A percentile compares a stretch with the other conserved stretches of the same genome.
Conservation (phyloP, 2,797 vertebrate genomes). For the Apogon talboti region DNA sequence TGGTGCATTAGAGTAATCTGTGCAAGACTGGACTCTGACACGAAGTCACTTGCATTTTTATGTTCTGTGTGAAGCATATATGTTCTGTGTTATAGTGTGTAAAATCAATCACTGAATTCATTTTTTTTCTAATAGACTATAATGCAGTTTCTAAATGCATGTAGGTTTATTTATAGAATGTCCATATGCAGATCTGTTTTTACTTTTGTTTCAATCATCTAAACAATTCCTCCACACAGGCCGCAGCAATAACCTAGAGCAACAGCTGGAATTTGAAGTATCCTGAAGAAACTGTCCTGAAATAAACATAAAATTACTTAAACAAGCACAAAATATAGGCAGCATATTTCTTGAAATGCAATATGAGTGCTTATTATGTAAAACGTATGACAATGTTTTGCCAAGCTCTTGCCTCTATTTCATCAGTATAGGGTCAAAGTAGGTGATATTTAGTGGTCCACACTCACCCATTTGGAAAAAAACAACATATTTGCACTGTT, state of each 20-base stretch:
- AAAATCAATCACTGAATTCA: slow-evolving; percentile 6
- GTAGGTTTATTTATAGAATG: background rate
- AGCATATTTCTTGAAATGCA: slow-evolving; percentile 25
- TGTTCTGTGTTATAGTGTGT: background rate
- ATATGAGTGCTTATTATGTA: slow-evolving; percentile 38
- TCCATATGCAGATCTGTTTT: background rate
- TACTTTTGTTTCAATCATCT: background rate
- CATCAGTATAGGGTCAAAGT: slow-evolving; percentile 28
- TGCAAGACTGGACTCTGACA: slow-evolving; percentile 18
- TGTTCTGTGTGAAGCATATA: background rate
- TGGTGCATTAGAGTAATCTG: slow-evolving; percentile 10
- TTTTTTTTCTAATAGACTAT: slow-evolving; percentile 1
- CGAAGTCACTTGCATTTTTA: slow-evolving; percentile 28
- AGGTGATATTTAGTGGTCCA: slow-evolving; percentile 48
- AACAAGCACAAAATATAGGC: slow-evolving; percentile 24
- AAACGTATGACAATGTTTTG: slow-evolving; percentile 24
- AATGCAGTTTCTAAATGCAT: background rate
- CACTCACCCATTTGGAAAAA: slow-evolving; percentile 28
- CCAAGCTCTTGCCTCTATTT: slow-evolving; percentile 30
- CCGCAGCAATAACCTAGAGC: slow-evolving; percentile 16
- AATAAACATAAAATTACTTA: slow-evolving; percentile 31
- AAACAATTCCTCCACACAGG: slow-evolving; percentile 10
- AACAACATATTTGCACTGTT: slow-evolving; percentile 36
- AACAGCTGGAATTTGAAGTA: slow-evolving; percentile 24
- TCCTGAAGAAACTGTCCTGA: slow-evolving; percentile 17